Evolutionary conservation across 1,140 invertebrate genomes (phyloP), one percentile per base, ranked within the genome.

Genomic region (Monomorium pharaonis): DNA sequence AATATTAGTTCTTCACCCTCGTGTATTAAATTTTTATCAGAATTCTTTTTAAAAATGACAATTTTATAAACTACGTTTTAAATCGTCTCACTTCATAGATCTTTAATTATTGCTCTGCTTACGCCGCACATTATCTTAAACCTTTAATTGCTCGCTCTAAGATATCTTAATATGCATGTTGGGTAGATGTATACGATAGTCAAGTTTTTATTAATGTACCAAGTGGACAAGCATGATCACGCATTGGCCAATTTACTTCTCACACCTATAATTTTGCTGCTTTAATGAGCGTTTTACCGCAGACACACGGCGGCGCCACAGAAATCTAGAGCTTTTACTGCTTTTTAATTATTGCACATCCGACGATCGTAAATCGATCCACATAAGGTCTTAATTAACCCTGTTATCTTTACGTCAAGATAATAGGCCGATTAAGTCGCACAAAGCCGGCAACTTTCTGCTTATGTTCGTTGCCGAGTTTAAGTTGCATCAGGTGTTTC

Each of bases 281-380:
- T 83, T 83, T 83, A 74, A 83, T 58, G 37, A 58, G 24, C 49
- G 65, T 58, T 62, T 72, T 56, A 81, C 51, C 21, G 37, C 47
- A 58, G 27, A 81, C 33, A 16, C n/a, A 47, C 33, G 33, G 42
- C 33, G 44, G 42, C 33, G 44, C 56, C 44, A 27, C 58, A 44
- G 72, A 84, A 75, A 76, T 49, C 37, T 76, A 60, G 27, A 63
- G 10, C 30, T 76, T 84, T 51, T 74, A 84, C 27, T n/a, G 10
- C 56, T 63, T 63, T 63, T 47, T 84, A 84, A 84, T 84, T 75
- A 84, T 84, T 44, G 49, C n/a, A 62, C 56, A 72, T 83, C 67
- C 63, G 49, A 33, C 27, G 49, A 81, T 81, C 78, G 33, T 83
- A 83, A 72, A 58, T 83, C 67, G 65, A 83, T 69, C 78, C 33